Base-by-base conservation (phyloP, 2,113 vertebrate genomes). In the Romanogobio albipinnatus region DNA sequence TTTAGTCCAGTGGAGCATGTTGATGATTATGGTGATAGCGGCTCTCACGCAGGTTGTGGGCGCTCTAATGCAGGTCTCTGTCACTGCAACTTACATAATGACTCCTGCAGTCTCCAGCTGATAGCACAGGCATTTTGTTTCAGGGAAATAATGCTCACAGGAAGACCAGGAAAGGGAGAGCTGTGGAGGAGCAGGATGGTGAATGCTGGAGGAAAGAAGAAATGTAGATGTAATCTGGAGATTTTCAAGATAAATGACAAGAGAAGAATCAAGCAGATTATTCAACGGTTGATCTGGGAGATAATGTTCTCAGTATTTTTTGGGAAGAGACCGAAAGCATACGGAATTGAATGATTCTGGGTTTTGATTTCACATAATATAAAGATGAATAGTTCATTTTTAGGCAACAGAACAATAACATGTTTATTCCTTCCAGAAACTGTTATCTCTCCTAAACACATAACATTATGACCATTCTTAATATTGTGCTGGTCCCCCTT, bases 41-140 rank as follows among this genome's bases (percentile, higher is more conserved):
- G 51, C 71, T 53, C 53, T 61, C 47, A 17, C 9, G 17, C 66
- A 36, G 68, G 84, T 80, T 53, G 56, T 71, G 81, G 49, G 68
- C 74, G 29, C 47, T 19, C 29, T 56, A 49, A 76, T 86, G 59
- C 22, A 17, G 53, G 76, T 64, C 49, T 70, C 51, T 79, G 62
- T 79, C 62, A 68, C 43, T 68, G 62, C n/a, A 5, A 71, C 80
- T 89, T 89, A 87, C 90, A 88, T 90, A 87, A 85, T 87, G 86
- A 85, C 86, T 90, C 87, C 88, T 88, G 78, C 88, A 85, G 89
- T 89, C 33, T 80, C 66, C 36, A 19, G 68, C 36, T 75, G 82
- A 84, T 70, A 66, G 62, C 66, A 53, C 66, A 14, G 66, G 56
- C 74, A 29, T 80, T 70, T 83, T 4, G n/a, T 24, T 86, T 45